Base-by-base conservation (phyloP, 2,888 invertebrate species). In the Pyrocoelia pectoralis region DNA sequence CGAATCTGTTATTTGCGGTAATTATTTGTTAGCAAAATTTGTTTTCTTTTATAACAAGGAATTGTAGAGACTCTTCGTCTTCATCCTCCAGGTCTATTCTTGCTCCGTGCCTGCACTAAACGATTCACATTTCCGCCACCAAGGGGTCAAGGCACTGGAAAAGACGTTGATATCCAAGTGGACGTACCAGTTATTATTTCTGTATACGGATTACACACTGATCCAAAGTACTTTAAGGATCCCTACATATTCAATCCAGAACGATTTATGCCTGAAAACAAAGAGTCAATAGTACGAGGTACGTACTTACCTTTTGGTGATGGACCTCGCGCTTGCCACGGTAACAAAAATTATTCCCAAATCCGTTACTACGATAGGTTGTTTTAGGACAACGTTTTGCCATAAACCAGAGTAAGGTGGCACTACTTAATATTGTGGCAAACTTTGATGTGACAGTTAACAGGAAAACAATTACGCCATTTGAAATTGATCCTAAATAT, bases 1-100 rank as follows among this genome's bases (percentile, higher is more conserved):
- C 68, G 84, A 84, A 29, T 80, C 81, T 66, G 82, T 84, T 2
- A 69, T 84, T 1, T 74, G 73, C 49, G 84, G 84, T 84, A 70
- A 65, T 78, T n/a, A n/a, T 8, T 1, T 10, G 12, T 49, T 19
- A 15, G 2, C 9, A 10, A 33, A 33, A 2, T 8, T 4, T 8
- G n/a, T 33, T 10, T 17, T 13, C n/a, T 4, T 14, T 14, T 14
- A 19, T 54, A 8, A 19, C 77, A 66, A 81, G 80, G 1, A 5
- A 5, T 73, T 67, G 5, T 69, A 72, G 78, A 79, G 66, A 70
- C 72, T 3, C 55, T 79, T 41, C 69, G 79, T 9, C 69, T 75
- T 50, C 72, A 75, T 64, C 76, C 78, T 10, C 72, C 76, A 6
- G 67, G 68, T 3, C 43, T 70, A 1, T 59, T 66, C 13, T 40